Evolutionary conservation across 2,888 invertebrate species (phyloP).

Genomic region (Sinohyriopsis cumingii): DNA sequence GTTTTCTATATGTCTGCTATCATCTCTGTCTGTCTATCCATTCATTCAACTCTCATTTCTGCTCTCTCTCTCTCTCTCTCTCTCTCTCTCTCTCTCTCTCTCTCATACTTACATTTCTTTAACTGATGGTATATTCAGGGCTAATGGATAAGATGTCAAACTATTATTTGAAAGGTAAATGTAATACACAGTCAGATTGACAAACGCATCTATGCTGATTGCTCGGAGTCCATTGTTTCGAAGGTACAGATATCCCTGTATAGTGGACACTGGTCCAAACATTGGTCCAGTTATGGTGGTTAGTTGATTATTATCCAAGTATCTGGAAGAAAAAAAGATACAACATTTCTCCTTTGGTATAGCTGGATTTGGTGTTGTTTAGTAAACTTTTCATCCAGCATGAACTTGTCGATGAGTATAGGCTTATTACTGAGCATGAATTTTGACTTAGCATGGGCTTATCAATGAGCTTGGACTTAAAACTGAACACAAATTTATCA

Average conservation of each 20-base stretch:
- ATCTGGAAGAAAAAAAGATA: slow-evolving; percentile 23
- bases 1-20: too few species aligned
- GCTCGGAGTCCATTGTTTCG: slow-evolving; percentile 32
- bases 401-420: too few species aligned
- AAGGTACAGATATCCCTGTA: slow-evolving; percentile 13
- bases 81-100: not conserved
- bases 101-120: slow-evolving; percentile 10
- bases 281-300: slow-evolving; percentile 12
- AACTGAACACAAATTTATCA: too few species aligned
- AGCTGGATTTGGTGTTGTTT: slow-evolving; percentile 1
- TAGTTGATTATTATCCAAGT: slow-evolving; percentile 17
- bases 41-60: too few species aligned
- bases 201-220: slow-evolving; percentile 41
- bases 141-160: slow-evolving; percentile 19
- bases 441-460: too few species aligned
- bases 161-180: slow-evolving; percentile 35
- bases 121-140: slow-evolving; percentile 20
- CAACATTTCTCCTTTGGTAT: too few species aligned
- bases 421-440: too few species aligned
- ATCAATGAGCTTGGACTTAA: too few species aligned
- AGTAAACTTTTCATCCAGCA: not conserved
- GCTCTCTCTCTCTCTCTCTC: too few species aligned
- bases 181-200: slow-evolving; percentile 27
- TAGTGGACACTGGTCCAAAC: slow-evolving; percentile 24
- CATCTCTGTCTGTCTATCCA: too few species aligned